These are phyloP conservation scores for Battus philenor DNA, from an alignment of 1,140 invertebrate species.

Conservation along the genomic window DNA sequence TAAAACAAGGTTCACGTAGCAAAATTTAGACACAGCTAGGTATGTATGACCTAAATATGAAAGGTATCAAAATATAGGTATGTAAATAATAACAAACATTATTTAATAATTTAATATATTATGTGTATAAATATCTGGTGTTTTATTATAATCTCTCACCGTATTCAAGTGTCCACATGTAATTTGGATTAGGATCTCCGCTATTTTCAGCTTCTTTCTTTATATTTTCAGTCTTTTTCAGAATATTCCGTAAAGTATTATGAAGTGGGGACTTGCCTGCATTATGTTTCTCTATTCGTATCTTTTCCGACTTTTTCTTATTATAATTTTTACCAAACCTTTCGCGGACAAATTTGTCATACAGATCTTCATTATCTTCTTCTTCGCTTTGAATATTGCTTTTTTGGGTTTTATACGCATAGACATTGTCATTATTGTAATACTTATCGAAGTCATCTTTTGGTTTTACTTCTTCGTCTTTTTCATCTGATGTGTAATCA, in stretches of 20 bases:
- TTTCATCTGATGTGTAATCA: constrained; percentile 28
- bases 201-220: constrained; percentile 53
- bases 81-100: too few relatives aligned
- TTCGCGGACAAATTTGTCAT: constrained; percentile 64
- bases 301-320: constrained; percentile 44
- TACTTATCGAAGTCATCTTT: constrained; percentile 28
- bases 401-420: constrained; percentile 25
- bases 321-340: constrained; percentile 56
- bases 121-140: too few relatives aligned
- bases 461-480: constrained; percentile 28
- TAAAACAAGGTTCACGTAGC: too few relatives aligned
- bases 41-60: too few relatives aligned
- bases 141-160: constrained; percentile 40
- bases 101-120: too few relatives aligned
- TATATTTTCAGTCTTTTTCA: constrained; percentile 57
- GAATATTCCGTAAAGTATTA: constrained; percentile 49
- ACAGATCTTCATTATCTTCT: constrained; percentile 49
- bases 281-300: constrained; percentile 25
- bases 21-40: too few relatives aligned
- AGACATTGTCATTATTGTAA: constrained; percentile 19
- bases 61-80: too few relatives aligned
- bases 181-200: constrained; percentile 62
- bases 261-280: constrained; percentile 41
- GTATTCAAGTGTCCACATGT: constrained; percentile 76
- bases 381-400: constrained; percentile 24